phyloP scores from a whole-genome alignment of 2,888 invertebrate species.

The Caenorhabditis zanzibari region DNA sequence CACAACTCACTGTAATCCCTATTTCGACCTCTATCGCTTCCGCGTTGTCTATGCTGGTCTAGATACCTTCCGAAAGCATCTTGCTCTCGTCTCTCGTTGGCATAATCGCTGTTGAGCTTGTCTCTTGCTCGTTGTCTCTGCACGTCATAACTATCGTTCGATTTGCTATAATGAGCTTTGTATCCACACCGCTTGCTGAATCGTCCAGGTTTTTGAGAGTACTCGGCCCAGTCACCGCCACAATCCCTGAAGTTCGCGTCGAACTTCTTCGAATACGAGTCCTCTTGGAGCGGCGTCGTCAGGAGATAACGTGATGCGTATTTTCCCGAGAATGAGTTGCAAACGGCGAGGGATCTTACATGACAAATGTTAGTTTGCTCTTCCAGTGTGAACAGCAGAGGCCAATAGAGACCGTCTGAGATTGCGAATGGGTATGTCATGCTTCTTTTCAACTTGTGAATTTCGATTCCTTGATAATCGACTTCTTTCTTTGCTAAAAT shows the following conservation, averaged over 20 bases:
- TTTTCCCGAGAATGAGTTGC: conserved; percentile 42
- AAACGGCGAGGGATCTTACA: conserved; percentile 6
- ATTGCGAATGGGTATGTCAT: conserved; percentile 6
- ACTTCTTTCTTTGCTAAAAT: conserved; percentile 14
- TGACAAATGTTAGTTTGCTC: neutral
- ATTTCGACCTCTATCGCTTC: neutral
- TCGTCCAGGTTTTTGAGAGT: conserved; percentile 38
- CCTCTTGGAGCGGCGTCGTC: conserved; percentile 4
- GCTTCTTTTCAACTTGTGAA: neutral
- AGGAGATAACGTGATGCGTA: conserved; percentile 17
- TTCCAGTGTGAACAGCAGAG: conserved; percentile 3
- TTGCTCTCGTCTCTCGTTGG: neutral
- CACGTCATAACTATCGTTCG: conserved; percentile 13
- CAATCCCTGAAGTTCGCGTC: neutral
- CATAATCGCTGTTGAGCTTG: neutral
- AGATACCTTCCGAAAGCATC: neutral
- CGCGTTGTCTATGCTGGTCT: neutral
- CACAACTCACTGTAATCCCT: conserved; percentile 4
- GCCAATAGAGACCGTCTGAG: conserved; percentile 48
- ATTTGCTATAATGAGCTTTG: conserved; percentile 4
- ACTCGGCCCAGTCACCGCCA: conserved; percentile 37
- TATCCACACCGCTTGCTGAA: conserved; percentile 33
- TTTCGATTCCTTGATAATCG: neutral
- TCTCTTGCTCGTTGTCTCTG: conserved; percentile 11
- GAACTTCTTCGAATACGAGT: conserved; percentile 22